Evolutionary conservation across 2,888 invertebrate species (phyloP), one percentile per base, ranked within the genome.

Genomic region (Vandiemenella viatica): DNA sequence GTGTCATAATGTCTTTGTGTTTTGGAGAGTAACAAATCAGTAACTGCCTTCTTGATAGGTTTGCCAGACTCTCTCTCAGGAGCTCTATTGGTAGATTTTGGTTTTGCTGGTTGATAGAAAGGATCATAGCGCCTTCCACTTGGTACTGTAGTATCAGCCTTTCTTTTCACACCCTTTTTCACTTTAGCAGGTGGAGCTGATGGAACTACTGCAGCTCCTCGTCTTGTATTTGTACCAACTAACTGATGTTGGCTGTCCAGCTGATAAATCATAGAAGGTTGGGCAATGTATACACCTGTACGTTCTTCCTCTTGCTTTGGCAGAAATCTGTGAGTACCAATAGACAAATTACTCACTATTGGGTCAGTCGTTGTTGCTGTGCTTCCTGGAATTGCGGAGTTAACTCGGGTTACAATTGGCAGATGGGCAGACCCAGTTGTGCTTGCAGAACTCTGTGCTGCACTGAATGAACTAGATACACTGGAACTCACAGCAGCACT

Each of bases 81-180:
- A 45, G 87, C 83, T 63, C 90, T 83, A 73, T 90, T 91, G 53
- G 88, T 84, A 56, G 83, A 81, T 65, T 85, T 85, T 50, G 84
- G 77, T 58, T 83, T 80, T 59, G 76, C 68, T 52, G 80, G 76
- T 59, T 78, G 74, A 58, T 77, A 77, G 38, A 79, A 74, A 26
- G 80, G 77, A 67, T 86, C 88, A 66, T 83, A 86, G 32, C 84
- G 79, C 61, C 82, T 83, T 53, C 85, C 84, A 62, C 86, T 84
- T n/a, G 90, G 88, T 49, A 93, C 93, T 17, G 92, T 93, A 47
- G 95, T 92, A 67, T 98, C 97, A 56, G 96, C 96, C 86, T 97
- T 96, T 81, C 97, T 85, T 70, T 96, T 96, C 61, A 96, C 91
- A 52, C 91, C 92, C 66, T 92, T 92, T 74, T 91, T 89, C 58